phyloP scores from a whole-genome alignment of 2,888 invertebrate genomes.

The Unio delphinus region DNA sequence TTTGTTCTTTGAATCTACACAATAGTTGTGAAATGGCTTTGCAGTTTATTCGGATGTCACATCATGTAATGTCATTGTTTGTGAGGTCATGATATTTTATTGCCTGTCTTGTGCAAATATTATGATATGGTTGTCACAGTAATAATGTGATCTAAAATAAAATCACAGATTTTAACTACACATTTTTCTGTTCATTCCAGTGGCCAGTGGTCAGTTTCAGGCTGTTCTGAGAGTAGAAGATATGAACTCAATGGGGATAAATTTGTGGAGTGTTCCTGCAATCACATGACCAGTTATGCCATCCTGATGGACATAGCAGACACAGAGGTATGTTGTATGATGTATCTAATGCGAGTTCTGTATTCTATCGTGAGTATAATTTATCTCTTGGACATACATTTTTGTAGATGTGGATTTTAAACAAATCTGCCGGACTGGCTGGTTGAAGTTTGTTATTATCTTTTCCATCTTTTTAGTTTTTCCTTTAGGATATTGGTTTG shows the following conservation, averaged over 20 bases:
- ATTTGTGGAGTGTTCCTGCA: slow-evolving; percentile 90
- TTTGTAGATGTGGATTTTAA: background rate
- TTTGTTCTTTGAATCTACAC: too few species aligned
- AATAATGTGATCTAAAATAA: background rate
- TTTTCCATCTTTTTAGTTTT: too few species aligned
- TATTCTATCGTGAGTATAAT: background rate
- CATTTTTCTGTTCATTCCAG: slow-evolving; percentile 24
- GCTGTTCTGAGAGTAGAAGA: slow-evolving; percentile 84
- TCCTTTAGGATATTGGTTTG: too few species aligned
- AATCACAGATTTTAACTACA: background rate
- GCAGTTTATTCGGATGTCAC: too few species aligned
- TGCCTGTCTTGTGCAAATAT: background rate
- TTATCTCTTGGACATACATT: background rate
- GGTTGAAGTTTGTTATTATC: too few species aligned
- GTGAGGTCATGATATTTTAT: background rate
- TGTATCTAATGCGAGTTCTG: background rate
- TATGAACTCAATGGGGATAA: slow-evolving; percentile 64
- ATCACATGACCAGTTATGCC: slow-evolving; percentile 91
- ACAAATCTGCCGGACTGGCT: too few species aligned
- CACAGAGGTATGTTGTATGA: slow-evolving; percentile 78
- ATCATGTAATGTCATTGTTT: too few species aligned
- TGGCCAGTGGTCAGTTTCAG: slow-evolving; percentile 89
- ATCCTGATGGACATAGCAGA: slow-evolving; percentile 90
- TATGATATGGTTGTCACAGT: too few species aligned
- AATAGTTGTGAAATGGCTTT: too few species aligned